Percentiles rank a stretch among this genome's conserved stretches.
phyloP scores from a whole-genome alignment of 2,888 invertebrate species.

The Melinopterus prodromus region DNA sequence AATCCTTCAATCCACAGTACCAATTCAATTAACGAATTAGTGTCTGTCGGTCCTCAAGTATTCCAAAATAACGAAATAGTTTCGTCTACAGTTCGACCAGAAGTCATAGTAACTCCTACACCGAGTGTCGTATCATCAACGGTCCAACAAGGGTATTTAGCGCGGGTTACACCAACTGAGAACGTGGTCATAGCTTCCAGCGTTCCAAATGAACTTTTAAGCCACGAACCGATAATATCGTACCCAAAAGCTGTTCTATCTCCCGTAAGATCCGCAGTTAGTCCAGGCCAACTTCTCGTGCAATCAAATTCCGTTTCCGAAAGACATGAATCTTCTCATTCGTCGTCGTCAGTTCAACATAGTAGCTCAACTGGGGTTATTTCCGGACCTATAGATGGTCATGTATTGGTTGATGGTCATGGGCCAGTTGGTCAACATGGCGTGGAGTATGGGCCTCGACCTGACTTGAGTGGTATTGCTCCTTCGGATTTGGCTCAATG shows the following conservation, averaged over 20 bases:
- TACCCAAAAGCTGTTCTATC: constrained; percentile 19
- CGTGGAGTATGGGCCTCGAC: background rate
- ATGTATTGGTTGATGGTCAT: background rate
- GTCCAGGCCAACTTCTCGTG: background rate
- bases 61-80: constrained; percentile 20
- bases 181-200: background rate
- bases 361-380: background rate
- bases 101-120: background rate
- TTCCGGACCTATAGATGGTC: background rate
- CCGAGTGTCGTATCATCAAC: background rate
- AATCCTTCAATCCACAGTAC: background rate
- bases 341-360: background rate
- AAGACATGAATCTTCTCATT: background rate
- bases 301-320: background rate
- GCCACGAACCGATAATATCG: background rate
- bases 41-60: constrained; percentile 15
- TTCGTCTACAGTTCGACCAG: constrained; percentile 25
- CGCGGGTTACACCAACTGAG: background rate
- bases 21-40: background rate
- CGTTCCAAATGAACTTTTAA: background rate
- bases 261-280: background rate
- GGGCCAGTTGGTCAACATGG: background rate
- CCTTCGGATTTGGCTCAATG: constrained; percentile 30
- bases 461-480: background rate
- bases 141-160: background rate